Conservation (phyloP, 2,888 invertebrate genomes). For the Chloromyia formosa region DNA sequence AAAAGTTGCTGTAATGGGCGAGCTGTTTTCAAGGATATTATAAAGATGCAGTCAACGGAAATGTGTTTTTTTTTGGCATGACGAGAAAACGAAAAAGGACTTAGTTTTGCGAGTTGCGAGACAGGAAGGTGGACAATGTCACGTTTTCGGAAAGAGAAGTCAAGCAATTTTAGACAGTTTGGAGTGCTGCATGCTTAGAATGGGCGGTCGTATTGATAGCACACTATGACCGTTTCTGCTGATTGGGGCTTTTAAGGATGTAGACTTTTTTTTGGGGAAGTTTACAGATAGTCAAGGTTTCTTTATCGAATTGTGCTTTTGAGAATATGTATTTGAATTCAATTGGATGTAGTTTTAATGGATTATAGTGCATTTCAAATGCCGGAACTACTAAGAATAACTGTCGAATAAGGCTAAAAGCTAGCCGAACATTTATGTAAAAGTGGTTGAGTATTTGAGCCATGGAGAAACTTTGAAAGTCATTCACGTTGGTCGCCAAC, state of each 20-base stretch:
- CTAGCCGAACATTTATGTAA: too few species aligned
- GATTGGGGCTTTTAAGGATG: constrained; percentile 34
- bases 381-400: too few species aligned
- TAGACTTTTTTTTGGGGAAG: too few species aligned
- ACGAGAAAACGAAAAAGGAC: constrained; percentile 24
- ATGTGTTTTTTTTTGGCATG: constrained; percentile 34
- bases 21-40: constrained; percentile 40
- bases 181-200: constrained; percentile 9
- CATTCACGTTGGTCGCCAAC: too few species aligned
- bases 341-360: background rate
- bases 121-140: constrained; percentile 43
- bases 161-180: constrained; percentile 23
- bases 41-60: constrained; percentile 35
- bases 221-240: constrained; percentile 22
- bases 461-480: too few species aligned
- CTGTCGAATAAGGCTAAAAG: too few species aligned
- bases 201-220: constrained; percentile 4
- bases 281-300: background rate
- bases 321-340: background rate
- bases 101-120: constrained; percentile 18
- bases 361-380: too few species aligned
- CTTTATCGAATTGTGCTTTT: background rate
- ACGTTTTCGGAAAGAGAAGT: constrained; percentile 31
- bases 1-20: constrained; percentile 7
- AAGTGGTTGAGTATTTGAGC: too few species aligned